These are phyloP conservation scores for Falco berigora DNA, from an alignment of 2,797 vertebrate genomes.

Conservation along the genomic window DNA sequence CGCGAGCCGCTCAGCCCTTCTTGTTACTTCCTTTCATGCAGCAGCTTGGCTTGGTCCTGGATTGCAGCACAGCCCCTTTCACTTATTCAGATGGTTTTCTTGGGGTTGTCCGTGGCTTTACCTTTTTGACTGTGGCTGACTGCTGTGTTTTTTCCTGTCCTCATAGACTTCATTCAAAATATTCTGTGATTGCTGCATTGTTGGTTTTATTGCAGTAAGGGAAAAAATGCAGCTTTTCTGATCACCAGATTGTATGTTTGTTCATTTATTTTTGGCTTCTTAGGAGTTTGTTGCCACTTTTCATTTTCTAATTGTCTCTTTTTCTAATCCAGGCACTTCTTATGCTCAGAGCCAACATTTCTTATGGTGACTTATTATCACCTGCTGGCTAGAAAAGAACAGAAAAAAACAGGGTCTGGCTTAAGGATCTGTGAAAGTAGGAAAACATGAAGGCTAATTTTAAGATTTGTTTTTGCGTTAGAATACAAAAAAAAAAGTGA, in stretches of 20 bases:
- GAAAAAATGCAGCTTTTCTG: neutral
- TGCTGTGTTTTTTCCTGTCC: neutral
- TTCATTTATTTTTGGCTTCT: constrained; percentile 36
- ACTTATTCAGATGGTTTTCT: neutral
- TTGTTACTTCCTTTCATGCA: accelerated
- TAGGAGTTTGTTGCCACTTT: constrained; percentile 5
- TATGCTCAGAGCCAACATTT: neutral
- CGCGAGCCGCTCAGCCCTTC: accelerated
- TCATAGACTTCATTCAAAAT: neutral
- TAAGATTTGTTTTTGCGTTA: neutral
- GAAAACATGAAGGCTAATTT: neutral
- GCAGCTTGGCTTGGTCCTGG: accelerated
- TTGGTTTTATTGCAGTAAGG: neutral
- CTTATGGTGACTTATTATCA: neutral
- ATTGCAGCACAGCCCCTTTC: accelerated
- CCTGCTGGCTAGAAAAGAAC: neutral
- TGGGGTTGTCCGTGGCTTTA: accelerated
- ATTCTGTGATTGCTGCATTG: neutral
- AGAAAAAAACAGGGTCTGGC: neutral
- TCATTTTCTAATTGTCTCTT: constrained; percentile 13
- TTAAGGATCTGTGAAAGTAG: neutral
- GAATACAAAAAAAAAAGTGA: neutral
- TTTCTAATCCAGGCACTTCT: neutral
- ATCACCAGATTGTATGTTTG: constrained; percentile 7
- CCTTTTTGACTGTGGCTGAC: neutral